A percentile compares a stretch with the other conserved stretches of the same genome.
Evolutionary conservation across 2,113 vertebrate genomes (phyloP).

Genomic region (Microtus ochrogaster): DNA sequence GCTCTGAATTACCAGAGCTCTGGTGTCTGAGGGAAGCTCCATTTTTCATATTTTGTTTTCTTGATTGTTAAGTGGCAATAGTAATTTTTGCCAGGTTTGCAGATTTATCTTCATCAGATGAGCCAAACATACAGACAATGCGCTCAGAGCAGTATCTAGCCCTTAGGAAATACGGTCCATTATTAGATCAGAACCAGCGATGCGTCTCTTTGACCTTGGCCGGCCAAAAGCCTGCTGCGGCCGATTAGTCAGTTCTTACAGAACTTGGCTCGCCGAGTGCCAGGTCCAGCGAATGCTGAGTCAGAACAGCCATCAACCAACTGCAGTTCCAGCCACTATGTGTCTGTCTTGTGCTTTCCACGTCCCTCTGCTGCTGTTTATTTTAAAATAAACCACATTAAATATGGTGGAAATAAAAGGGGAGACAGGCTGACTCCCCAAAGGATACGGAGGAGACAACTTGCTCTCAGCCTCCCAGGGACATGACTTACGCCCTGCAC

Average conservation of each 20-base stretch:
- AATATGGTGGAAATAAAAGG: background rate
- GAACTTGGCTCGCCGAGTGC: background rate
- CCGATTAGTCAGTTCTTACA: background rate
- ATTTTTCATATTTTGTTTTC: background rate
- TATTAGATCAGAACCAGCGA: background rate
- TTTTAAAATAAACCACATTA: background rate
- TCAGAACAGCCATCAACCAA: background rate
- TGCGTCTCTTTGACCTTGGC: background rate
- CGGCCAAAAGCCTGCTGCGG: background rate
- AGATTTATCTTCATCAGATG: background rate
- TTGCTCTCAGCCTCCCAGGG: background rate
- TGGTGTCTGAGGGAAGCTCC: background rate
- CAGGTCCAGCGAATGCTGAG: background rate
- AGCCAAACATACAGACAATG: background rate
- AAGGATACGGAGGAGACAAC: background rate
- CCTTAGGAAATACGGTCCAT: background rate
- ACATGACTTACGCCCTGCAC: background rate
- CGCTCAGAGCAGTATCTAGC: background rate
- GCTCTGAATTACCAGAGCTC: background rate
- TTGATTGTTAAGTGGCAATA: background rate
- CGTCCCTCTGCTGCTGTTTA: background rate
- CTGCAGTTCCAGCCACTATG: background rate
- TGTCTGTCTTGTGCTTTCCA: background rate
- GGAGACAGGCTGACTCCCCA: background rate
- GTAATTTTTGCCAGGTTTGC: background rate